These are phyloP conservation scores for Phasia obesa DNA, from an alignment of 2,888 invertebrate species.

Conservation along the genomic window DNA sequence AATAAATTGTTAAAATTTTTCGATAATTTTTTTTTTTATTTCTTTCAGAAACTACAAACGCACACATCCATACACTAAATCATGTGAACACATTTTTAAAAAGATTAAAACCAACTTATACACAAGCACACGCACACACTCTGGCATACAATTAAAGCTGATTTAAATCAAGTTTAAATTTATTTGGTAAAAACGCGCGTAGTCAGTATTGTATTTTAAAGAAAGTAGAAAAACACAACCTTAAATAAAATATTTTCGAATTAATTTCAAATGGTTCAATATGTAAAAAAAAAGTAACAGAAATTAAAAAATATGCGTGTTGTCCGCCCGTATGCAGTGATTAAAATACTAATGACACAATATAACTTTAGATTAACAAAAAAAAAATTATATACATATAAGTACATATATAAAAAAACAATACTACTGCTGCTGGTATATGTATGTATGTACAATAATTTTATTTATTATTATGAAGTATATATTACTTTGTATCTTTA, in stretches of 20 bases:
- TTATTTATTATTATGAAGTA: conserved; percentile 21
- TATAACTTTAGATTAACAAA: conserved; percentile 32
- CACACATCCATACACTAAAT: neutral
- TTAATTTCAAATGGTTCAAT: conserved; percentile 17
- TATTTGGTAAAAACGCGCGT: conserved; percentile 65
- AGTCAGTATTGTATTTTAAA: conserved; percentile 25
- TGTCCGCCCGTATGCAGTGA: conserved; percentile 36
- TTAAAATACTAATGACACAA: conserved; percentile 43
- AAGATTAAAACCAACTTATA: too few species aligned
- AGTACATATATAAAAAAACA: too few species aligned
- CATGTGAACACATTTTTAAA: neutral
- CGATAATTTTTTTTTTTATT: neutral
- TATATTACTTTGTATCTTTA: conserved; percentile 54
- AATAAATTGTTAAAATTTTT: neutral
- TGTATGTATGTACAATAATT: neutral
- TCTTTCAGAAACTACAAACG: neutral
- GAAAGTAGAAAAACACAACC: neutral
- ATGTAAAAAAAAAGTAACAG: neutral
- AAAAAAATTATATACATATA: neutral
- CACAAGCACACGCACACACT: neutral
- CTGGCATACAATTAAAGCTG: neutral
- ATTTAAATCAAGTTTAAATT: conserved; percentile 48
- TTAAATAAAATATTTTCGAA: neutral
- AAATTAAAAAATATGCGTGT: conserved; percentile 13
- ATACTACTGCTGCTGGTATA: too few species aligned